A percentile compares a stretch with the other conserved stretches of the same genome.
phyloP scores from a whole-genome alignment of 1,140 invertebrate genomes.

The Drosophila nigrodunni region DNA sequence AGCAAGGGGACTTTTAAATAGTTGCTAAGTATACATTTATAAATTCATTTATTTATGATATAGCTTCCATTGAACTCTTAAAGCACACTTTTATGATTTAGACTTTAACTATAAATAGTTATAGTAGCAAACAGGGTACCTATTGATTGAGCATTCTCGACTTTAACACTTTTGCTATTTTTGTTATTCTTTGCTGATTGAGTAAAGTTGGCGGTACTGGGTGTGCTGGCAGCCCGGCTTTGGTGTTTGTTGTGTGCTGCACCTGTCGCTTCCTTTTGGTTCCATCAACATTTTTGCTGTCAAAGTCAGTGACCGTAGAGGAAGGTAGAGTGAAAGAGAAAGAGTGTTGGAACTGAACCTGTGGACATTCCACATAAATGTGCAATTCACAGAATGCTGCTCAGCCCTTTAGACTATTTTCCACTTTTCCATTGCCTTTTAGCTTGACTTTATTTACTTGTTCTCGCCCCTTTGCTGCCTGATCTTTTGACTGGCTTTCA shows the following conservation, averaged over 20 bases:
- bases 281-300: conserved; percentile 32
- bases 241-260: conserved; percentile 16
- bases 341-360: conserved; percentile 8
- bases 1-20: too few species aligned
- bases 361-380: conserved; percentile 5
- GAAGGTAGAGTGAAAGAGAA: background rate
- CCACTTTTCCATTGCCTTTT: background rate
- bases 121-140: background rate
- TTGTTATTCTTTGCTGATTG: conserved; percentile 33
- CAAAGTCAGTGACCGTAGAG: conserved; percentile 13
- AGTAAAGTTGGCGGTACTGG: conserved; percentile 33
- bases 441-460: conserved; percentile 5
- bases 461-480: background rate
- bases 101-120: too few species aligned
- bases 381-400: conserved; percentile 6
- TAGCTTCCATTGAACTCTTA: too few species aligned
- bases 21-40: too few species aligned
- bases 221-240: background rate
- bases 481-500: conserved; percentile 15
- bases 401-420: conserved; percentile 12
- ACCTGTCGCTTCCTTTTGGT: conserved; percentile 31
- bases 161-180: background rate
- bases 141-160: background rate
- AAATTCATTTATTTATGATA: too few species aligned
- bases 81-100: too few species aligned